Percentiles rank a stretch among this genome's conserved stretches.
Evolutionary conservation across 2,888 invertebrate genomes (phyloP).

Genomic region (Pseudanteris insignis): DNA sequence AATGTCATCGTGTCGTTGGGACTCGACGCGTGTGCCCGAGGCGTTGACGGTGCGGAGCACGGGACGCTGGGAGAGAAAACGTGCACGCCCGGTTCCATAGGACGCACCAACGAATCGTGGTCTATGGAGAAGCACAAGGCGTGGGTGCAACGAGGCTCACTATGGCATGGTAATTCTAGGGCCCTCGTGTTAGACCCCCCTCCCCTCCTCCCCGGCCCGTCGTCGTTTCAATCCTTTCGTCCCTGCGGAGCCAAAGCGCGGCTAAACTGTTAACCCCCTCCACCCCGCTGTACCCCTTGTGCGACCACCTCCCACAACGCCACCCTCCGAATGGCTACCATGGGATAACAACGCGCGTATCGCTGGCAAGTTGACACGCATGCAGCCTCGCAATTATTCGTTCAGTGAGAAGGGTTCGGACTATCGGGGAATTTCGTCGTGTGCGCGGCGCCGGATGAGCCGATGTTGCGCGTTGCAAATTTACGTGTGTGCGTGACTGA

Average conservation of each 20-base stretch:
- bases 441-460: neutral
- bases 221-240: conserved; percentile 42
- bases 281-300: neutral
- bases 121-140: conserved; percentile 12
- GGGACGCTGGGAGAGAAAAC: neutral
- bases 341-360: conserved; percentile 34
- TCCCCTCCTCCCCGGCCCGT: conserved; percentile 36
- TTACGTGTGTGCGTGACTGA: conserved; percentile 14
- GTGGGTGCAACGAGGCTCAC: conserved; percentile 35
- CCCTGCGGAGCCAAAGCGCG: conserved; percentile 25
- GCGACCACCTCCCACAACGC: neutral
- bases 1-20: neutral
- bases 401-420: conserved; percentile 26
- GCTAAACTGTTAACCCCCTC: conserved; percentile 35
- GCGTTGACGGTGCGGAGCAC: neutral
- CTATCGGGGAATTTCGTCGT: conserved; percentile 29
- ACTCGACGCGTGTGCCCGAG: neutral
- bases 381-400: conserved; percentile 38
- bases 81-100: neutral
- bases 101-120: conserved; percentile 16
- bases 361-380: conserved; percentile 31
- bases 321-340: neutral
- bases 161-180: conserved; percentile 45
- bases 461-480: neutral
- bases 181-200: conserved; percentile 41